Conservation (phyloP, 1,140 invertebrate species). For the Lordiphosa mommai region DNA sequence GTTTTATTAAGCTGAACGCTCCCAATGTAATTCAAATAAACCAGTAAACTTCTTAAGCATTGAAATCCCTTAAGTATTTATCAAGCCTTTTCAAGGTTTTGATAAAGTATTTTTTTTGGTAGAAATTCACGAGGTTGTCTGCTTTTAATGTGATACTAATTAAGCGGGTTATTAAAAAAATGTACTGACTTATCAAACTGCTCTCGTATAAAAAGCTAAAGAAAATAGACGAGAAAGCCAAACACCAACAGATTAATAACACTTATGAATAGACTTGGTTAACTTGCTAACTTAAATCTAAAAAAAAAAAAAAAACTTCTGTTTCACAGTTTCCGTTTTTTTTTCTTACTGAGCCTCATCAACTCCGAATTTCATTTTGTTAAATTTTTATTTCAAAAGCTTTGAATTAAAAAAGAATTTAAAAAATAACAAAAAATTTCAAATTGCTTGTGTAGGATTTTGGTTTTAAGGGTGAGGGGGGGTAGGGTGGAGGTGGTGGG, state of each 20-base stretch:
- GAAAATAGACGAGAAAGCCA: conserved; percentile 37
- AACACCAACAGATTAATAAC: conserved; percentile 64
- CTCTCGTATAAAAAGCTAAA: no score
- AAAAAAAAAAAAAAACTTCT: not conserved
- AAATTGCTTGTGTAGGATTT: conserved; percentile 7
- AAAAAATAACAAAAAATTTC: conserved; percentile 16
- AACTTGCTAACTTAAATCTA: conserved; percentile 40
- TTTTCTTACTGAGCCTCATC: conserved; percentile 33
- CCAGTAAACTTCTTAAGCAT: no score
- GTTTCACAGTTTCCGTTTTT: conserved; percentile 1
- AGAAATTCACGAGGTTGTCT: no score
- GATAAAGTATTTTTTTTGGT: no score
- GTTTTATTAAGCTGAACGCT: no score
- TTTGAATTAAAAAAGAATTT: conserved; percentile 4
- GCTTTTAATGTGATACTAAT: no score
- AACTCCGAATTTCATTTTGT: conserved; percentile 72
- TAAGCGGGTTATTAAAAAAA: no score
- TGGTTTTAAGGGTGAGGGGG: conserved; percentile 13
- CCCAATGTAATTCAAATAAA: no score
- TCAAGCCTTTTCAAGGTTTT: no score
- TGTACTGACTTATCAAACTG: no score
- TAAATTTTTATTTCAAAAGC: conserved; percentile 31
- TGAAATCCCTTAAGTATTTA: no score
- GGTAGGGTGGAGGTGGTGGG: conserved; percentile 13
- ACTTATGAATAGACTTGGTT: conserved; percentile 19